Base-by-base conservation (phyloP, 1,140 invertebrate species). In the Polyergus mexicanus region DNA sequence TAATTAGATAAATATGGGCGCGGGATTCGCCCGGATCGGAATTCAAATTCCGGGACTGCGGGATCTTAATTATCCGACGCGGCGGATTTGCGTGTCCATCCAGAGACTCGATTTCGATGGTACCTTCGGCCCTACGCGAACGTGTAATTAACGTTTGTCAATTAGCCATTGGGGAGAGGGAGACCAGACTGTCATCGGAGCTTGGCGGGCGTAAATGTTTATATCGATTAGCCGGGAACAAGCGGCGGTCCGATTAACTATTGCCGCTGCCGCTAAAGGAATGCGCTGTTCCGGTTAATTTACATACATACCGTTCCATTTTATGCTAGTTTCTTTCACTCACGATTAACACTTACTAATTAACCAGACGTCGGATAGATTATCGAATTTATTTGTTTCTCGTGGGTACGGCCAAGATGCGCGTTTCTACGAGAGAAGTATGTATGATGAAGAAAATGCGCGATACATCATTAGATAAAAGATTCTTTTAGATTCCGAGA, bases 1-100 rank as follows among this genome's bases (percentile, higher is more conserved):
- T 83, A 83, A 83, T 83, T 83, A 83, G 78, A 83, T 83, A 83
- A 83, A 83, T 83, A 83, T 83, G 54, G 68, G 60, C 35, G 56
- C 58, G 32, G 58, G 51, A 84, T 84, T 32, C 60, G 72, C 32
- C 22, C 25, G 58, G 81, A 84, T 84, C 81, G 68, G 78, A 72
- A 83, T 83, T 83, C 54, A 54, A 19, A 68, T 22, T 68, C 63
- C 44, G 63, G 47, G 35, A 81, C 68, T 83, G 38, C 25, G 25
- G 78, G 66, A 72, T 83, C 78, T 83, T 83, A 83, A 83, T 83
- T 83, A 83, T 83, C 68, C 38, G 66, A 72, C 68, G 63, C 44
- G 54, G 54, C 38, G 69, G 38, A 83, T 72, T 72, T 38, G 68
- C 38, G 58, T 44, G 54, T 68, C 38, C 78, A 72, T 83, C 19